Evolutionary conservation across 2,113 vertebrate genomes (phyloP).

Genomic region (Pluvianellus socialis): DNA sequence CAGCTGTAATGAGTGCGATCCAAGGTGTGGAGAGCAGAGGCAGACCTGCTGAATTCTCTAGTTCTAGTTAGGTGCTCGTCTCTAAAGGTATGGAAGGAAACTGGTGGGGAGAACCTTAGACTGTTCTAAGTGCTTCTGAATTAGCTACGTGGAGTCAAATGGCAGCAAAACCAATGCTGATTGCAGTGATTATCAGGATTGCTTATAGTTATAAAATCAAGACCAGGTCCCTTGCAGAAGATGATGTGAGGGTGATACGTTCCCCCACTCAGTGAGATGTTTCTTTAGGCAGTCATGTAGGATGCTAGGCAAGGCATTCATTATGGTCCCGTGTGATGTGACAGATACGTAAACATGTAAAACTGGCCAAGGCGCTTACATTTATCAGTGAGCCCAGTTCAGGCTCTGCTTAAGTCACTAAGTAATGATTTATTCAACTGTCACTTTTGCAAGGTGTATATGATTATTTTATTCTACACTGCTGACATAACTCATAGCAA

Average conservation of each 20-base stretch:
- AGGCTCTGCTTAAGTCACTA: neutral
- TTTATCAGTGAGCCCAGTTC: neutral
- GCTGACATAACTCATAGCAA: neutral
- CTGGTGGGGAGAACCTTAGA: neutral
- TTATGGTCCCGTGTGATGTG: neutral
- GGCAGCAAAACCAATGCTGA: neutral
- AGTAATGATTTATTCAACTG: neutral
- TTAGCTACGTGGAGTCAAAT: neutral
- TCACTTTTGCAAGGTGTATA: neutral
- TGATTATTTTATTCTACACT: neutral
- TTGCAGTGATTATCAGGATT: neutral
- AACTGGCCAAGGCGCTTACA: neutral
- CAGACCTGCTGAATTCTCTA: neutral
- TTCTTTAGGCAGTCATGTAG: neutral
- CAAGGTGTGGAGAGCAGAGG: neutral
- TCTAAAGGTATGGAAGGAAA: neutral
- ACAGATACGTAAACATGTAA: neutral
- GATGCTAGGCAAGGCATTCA: neutral
- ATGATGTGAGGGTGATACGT: fast-evolving
- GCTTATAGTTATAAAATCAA: neutral
- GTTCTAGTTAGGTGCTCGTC: neutral
- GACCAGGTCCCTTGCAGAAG: neutral
- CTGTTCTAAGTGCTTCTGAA: neutral
- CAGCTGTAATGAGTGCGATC: neutral
- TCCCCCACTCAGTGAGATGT: neutral